Conservation (phyloP, 2,888 invertebrate genomes). For the Idaea biselata region DNA sequence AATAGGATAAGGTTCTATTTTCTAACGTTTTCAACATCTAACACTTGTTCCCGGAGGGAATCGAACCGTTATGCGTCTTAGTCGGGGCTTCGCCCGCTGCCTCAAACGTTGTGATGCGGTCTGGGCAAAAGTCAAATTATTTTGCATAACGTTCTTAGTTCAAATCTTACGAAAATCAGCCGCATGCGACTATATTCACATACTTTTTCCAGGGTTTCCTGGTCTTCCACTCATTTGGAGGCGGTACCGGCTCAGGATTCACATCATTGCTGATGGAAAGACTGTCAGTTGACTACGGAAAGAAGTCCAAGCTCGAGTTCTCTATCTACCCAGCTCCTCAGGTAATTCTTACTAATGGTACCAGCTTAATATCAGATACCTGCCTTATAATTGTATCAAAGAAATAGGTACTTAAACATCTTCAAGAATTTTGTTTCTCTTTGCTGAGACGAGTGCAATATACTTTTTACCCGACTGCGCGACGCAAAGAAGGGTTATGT, state of each 20-base stretch:
- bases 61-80: too few relatives aligned
- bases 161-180: background rate
- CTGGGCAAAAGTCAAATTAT: too few relatives aligned
- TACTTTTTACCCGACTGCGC: too few relatives aligned
- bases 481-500: too few relatives aligned
- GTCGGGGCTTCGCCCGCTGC: too few relatives aligned
- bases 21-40: background rate
- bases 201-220: conserved; percentile 85
- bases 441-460: too few relatives aligned
- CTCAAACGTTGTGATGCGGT: too few relatives aligned
- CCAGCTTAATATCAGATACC: too few relatives aligned
- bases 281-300: conserved; percentile 94
- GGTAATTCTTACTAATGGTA: conserved; percentile 64
- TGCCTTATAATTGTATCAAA: too few relatives aligned
- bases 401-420: too few relatives aligned
- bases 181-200: background rate
- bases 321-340: conserved; percentile 97
- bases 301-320: conserved; percentile 96
- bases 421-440: too few relatives aligned
- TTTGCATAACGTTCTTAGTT: background rate
- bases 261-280: conserved; percentile 95
- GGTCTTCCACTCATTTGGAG: conserved; percentile 95
- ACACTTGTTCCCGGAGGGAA: too few relatives aligned
- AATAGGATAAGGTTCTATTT: background rate
- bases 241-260: conserved; percentile 95